phyloP scores from a whole-genome alignment of 2,888 invertebrate species.

The Meiosimyza decipiens region DNA sequence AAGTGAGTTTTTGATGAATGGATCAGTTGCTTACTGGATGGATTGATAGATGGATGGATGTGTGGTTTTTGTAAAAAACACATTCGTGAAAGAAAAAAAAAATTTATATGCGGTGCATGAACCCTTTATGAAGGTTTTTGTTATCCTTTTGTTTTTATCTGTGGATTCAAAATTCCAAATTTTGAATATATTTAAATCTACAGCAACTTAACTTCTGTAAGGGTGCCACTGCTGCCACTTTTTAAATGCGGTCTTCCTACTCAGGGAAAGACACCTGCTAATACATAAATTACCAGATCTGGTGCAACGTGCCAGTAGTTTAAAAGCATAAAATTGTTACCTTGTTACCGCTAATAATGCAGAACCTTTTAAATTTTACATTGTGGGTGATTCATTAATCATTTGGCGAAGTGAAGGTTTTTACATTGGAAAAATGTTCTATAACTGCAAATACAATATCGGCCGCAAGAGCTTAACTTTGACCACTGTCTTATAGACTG shows the following conservation, averaged over 20 bases:
- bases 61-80: not conserved
- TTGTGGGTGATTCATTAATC: constrained; percentile 31
- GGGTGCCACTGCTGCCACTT: constrained; percentile 21
- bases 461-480: too few species aligned
- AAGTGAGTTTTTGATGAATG: constrained; percentile 60
- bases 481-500: too few species aligned
- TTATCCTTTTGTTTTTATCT: constrained; percentile 10
- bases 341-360: constrained; percentile 34
- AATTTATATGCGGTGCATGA: not conserved
- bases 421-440: too few species aligned
- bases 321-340: constrained; percentile 17
- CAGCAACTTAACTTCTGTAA: not conserved
- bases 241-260: not conserved
- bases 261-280: constrained; percentile 20
- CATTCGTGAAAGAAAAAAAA: not conserved
- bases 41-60: constrained; percentile 12
- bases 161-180: not conserved
- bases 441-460: too few species aligned
- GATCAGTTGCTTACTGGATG: constrained; percentile 48
- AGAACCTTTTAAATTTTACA: constrained; percentile 21
- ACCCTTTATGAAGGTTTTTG: not conserved
- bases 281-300: constrained; percentile 30
- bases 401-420: not conserved
- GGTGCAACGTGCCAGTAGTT: not conserved
- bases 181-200: constrained; percentile 33